These are phyloP conservation scores for Solen grandis DNA, from an alignment of 1,140 invertebrate genomes.

Conservation along the genomic window DNA sequence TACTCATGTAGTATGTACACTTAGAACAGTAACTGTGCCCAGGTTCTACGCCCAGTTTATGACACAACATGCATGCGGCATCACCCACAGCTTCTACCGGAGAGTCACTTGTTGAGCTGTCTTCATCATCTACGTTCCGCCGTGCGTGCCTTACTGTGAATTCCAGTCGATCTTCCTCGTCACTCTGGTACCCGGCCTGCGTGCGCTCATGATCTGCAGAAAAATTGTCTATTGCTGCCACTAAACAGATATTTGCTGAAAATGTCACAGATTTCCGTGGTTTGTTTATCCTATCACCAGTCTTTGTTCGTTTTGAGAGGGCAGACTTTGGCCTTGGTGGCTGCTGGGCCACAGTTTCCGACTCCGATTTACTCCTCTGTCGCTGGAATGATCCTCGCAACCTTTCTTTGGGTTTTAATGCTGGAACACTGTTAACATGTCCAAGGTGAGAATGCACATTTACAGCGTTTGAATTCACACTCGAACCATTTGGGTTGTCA, in stretches of 20 bases:
- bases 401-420: not conserved
- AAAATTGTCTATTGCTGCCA: slow-evolving; percentile 25
- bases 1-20: slow-evolving; percentile 49
- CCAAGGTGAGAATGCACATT: not conserved
- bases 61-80: slow-evolving; percentile 41
- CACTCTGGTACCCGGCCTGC: slow-evolving; percentile 6
- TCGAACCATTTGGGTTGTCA: slow-evolving; percentile 1
- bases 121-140: slow-evolving; percentile 24
- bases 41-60: slow-evolving; percentile 44
- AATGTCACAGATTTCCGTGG: slow-evolving; percentile 55
- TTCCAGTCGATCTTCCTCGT: not conserved
- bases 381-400: slow-evolving; percentile 14
- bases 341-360: slow-evolving; percentile 28
- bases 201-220: not conserved
- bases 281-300: slow-evolving; percentile 23
- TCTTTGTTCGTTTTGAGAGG: slow-evolving; percentile 23
- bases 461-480: not conserved
- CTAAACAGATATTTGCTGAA: slow-evolving; percentile 27
- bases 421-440: slow-evolving; percentile 1
- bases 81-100: slow-evolving; percentile 35
- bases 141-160: not conserved
- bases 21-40: slow-evolving; percentile 50
- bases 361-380: slow-evolving; percentile 52
- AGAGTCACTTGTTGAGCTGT: slow-evolving; percentile 41
- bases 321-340: slow-evolving; percentile 46